Conservation (phyloP, 2,888 invertebrate genomes). For the Drosophila paramelanica region DNA sequence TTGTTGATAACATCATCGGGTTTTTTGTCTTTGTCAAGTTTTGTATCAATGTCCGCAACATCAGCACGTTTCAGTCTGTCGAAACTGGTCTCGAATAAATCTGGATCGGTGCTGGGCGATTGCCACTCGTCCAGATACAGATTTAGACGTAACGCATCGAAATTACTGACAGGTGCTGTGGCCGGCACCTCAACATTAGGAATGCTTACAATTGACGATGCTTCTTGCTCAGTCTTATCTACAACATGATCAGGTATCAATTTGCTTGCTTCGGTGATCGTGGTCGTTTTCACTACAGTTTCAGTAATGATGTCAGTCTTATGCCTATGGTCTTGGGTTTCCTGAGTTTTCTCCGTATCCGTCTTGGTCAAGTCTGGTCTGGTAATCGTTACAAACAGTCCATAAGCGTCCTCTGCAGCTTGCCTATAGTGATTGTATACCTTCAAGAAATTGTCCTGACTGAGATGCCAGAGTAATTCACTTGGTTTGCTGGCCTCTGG, state of each 20-base stretch:
- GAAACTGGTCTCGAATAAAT: slow-evolving; percentile 45
- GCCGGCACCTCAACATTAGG: slow-evolving; percentile 52
- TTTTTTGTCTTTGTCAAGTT: slow-evolving; percentile 66
- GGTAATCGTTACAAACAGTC: slow-evolving; percentile 28
- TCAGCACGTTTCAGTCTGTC: slow-evolving; percentile 57
- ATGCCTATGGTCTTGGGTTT: slow-evolving; percentile 68
- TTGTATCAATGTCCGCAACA: slow-evolving; percentile 42
- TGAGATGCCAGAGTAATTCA: slow-evolving; percentile 65
- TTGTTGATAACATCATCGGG: slow-evolving; percentile 53
- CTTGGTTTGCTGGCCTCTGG: slow-evolving; percentile 23
- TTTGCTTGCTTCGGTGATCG: slow-evolving; percentile 61
- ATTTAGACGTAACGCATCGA: slow-evolving; percentile 65
- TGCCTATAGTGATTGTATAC: slow-evolving; percentile 51
- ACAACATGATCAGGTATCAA: slow-evolving; percentile 61
- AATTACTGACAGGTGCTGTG: slow-evolving; percentile 34
- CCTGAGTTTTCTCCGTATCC: slow-evolving; percentile 65
- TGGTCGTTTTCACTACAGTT: slow-evolving; percentile 71
- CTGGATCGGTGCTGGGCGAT: slow-evolving; percentile 44
- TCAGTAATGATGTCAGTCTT: slow-evolving; percentile 79
- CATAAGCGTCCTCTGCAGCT: slow-evolving; percentile 46
- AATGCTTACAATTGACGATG: slow-evolving; percentile 72
- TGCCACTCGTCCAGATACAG: slow-evolving; percentile 77
- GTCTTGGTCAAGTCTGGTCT: slow-evolving; percentile 29
- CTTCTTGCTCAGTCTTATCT: slow-evolving; percentile 75
- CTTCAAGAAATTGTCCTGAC: slow-evolving; percentile 65